Percentiles rank a stretch among this genome's conserved stretches.
Evolutionary conservation across 2,113 vertebrate species (phyloP).

Genomic region (Cervus canadensis): DNA sequence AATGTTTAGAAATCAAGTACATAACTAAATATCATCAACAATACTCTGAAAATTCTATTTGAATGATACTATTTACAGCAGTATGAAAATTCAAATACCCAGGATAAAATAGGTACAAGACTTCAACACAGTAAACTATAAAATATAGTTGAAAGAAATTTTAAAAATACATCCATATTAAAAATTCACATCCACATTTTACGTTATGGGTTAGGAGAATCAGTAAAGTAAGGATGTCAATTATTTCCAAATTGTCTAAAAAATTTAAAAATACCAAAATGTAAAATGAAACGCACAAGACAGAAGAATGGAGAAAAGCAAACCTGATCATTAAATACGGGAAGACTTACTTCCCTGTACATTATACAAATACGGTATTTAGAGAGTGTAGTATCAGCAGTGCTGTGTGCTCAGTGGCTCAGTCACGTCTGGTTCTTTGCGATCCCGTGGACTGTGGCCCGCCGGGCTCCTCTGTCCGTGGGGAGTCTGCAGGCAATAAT

Average conservation of each 20-base stretch:
- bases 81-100: neutral
- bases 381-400: neutral
- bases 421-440: neutral
- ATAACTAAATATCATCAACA: neutral
- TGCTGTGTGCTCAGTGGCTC: neutral
- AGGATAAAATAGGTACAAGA: neutral
- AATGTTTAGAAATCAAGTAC: neutral
- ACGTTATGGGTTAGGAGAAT: neutral
- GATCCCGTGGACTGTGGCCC: neutral
- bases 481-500: neutral
- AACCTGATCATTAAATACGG: neutral
- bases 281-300: neutral
- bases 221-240: neutral
- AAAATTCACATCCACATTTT: neutral
- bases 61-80: neutral
- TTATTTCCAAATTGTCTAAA: neutral
- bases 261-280: neutral
- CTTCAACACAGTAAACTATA: neutral
- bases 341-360: neutral
- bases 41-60: neutral
- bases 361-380: neutral
- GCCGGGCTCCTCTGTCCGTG: accelerated
- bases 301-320: neutral
- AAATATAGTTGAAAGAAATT: neutral
- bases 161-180: neutral